These are phyloP conservation scores for Luidia sarsii DNA, from an alignment of 53 echinoderm and acorn worm genomes.

Conservation along the genomic window DNA sequence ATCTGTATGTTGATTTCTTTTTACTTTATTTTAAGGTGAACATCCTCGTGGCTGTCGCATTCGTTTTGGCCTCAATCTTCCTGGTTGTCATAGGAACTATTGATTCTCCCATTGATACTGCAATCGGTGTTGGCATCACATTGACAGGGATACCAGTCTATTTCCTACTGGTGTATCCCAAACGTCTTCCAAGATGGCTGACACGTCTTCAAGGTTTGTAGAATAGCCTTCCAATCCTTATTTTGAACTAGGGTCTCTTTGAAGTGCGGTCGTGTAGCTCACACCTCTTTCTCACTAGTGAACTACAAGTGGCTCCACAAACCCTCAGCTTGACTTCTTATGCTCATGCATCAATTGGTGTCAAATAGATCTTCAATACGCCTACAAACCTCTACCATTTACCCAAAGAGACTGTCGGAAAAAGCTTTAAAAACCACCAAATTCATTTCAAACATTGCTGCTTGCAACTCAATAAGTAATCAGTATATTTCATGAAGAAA, in stretches of 20 bases:
- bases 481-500: too few relatives aligned
- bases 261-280: too few relatives aligned
- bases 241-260: too few relatives aligned
- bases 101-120: slow-evolving; percentile 75
- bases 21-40: slow-evolving; percentile 64
- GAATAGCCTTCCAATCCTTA: neutral
- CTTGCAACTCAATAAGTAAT: too few relatives aligned
- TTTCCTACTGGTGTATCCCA: slow-evolving; percentile 78
- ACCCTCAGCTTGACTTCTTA: too few relatives aligned
- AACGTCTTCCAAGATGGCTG: slow-evolving; percentile 56
- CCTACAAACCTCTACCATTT: neutral
- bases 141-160: slow-evolving; percentile 83
- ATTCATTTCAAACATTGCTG: too few relatives aligned
- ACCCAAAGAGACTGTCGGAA: too few relatives aligned
- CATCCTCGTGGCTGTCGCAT: slow-evolving; percentile 73
- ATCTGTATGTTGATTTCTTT: neutral
- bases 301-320: too few relatives aligned
- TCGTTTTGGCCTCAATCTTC: slow-evolving; percentile 76
- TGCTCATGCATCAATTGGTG: too few relatives aligned
- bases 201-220: slow-evolving; percentile 56
- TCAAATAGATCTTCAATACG: neutral
- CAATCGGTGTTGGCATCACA: slow-evolving; percentile 75
- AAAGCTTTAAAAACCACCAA: too few relatives aligned
- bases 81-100: slow-evolving; percentile 80
- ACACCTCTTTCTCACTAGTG: too few relatives aligned